Conservation (phyloP, 30 jellyfish, hydroid and myxozoan species). For the Chrysaora quinquecirrha region DNA sequence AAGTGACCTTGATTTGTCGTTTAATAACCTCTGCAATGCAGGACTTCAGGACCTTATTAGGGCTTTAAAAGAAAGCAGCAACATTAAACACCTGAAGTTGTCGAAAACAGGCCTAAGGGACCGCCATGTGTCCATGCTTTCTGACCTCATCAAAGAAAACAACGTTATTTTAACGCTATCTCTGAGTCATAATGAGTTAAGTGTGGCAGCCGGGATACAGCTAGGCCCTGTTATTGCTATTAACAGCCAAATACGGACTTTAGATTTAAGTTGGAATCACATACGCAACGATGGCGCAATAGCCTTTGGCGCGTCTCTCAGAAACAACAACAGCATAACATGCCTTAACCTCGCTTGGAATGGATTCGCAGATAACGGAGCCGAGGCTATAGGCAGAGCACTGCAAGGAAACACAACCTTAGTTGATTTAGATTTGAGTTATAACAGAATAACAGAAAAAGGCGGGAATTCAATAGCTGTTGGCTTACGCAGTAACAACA, state of each 20-base stretch:
- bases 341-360: slow-evolving; percentile 72
- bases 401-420: slow-evolving; percentile 27
- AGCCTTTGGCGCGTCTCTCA: slow-evolving; percentile 42
- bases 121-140: slow-evolving; percentile 47
- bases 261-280: slow-evolving; percentile 82
- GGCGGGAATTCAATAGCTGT: slow-evolving; percentile 53
- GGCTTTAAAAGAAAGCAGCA: slow-evolving; percentile 16
- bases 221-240: slow-evolving; percentile 36
- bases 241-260: slow-evolving; percentile 26
- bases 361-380: slow-evolving; percentile 78
- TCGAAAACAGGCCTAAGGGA: slow-evolving; percentile 66
- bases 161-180: background rate
- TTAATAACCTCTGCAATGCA: slow-evolving; percentile 26
- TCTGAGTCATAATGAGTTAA: slow-evolving; percentile 56
- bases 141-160: slow-evolving; percentile 42
- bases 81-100: slow-evolving; percentile 43
- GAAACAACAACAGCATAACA: slow-evolving; percentile 4
- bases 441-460: slow-evolving; percentile 61
- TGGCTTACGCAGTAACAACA: slow-evolving; percentile 25
- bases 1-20: slow-evolving; percentile 44
- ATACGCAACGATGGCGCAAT: slow-evolving; percentile 70
- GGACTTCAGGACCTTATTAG: slow-evolving; percentile 54
- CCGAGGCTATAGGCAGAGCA: slow-evolving; percentile 77
- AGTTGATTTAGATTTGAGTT: slow-evolving; percentile 60
- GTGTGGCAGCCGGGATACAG: slow-evolving; percentile 38